These are phyloP conservation scores for Tryphoninae sp. DNA, from an alignment of 2,888 invertebrate genomes.

Conservation along the genomic window DNA sequence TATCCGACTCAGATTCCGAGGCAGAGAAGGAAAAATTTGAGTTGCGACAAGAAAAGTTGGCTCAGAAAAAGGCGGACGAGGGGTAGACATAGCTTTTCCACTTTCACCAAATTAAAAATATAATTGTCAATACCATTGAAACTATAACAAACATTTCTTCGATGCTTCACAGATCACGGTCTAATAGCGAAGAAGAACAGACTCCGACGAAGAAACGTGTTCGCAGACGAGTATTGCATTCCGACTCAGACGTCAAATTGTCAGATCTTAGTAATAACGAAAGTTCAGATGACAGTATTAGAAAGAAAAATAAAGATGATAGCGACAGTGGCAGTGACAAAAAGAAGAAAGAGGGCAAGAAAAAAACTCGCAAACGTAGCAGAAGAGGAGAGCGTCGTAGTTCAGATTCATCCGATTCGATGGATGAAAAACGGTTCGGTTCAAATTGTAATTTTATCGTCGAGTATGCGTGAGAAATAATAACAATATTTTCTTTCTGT, in stretches of 20 bases:
- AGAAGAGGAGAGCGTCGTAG: constrained; percentile 35
- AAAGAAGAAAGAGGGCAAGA: constrained; percentile 61
- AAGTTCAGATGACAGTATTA: constrained; percentile 32
- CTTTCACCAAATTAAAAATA: neutral
- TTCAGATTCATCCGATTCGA: constrained; percentile 49
- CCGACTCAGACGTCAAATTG: constrained; percentile 58
- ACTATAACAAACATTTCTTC: constrained; percentile 8
- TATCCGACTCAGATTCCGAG: constrained; percentile 76
- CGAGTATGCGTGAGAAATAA: neutral
- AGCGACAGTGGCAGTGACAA: constrained; percentile 37
- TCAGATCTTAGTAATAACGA: constrained; percentile 57
- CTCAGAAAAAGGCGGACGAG: constrained; percentile 62
- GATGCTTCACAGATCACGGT: constrained; percentile 48
- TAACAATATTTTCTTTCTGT: neutral
- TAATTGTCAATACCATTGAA: neutral
- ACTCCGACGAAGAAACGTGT: constrained; percentile 53
- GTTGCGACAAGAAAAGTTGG: constrained; percentile 51
- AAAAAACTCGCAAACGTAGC: constrained; percentile 58
- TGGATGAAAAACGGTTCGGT: constrained; percentile 53
- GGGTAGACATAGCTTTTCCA: constrained; percentile 36
- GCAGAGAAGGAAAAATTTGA: constrained; percentile 71
- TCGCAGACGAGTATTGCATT: constrained; percentile 55
- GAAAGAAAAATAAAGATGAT: constrained; percentile 55
- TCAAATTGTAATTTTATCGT: neutral
- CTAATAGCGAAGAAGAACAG: constrained; percentile 57